Evolutionary conservation across 2,113 vertebrate species (phyloP).

Genomic region (Ceratotherium simum): DNA sequence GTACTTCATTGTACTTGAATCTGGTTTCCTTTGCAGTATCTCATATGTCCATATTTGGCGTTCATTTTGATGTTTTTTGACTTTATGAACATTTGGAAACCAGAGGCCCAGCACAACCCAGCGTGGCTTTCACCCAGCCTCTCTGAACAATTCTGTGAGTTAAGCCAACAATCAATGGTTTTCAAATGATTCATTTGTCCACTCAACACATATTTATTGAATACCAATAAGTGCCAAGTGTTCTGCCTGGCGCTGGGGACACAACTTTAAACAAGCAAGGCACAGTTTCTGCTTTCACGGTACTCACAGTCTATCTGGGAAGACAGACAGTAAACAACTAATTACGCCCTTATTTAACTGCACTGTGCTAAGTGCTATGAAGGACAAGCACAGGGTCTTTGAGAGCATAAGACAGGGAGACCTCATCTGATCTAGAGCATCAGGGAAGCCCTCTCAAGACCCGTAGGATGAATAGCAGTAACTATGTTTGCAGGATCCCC

Average conservation of each 20-base stretch:
- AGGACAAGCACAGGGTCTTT: neutral
- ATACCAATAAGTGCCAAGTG: neutral
- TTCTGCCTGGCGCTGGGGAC: neutral
- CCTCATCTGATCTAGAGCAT: neutral
- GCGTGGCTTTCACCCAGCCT: neutral
- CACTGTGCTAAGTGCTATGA: neutral
- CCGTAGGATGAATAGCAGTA: neutral
- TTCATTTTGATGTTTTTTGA: slow-evolving; percentile 39
- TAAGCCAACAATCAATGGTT: neutral
- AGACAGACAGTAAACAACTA: neutral
- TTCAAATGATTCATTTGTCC: neutral
- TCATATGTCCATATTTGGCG: neutral
- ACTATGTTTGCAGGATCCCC: neutral
- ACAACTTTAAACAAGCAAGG: neutral
- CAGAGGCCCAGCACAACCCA: neutral
- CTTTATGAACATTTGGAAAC: neutral
- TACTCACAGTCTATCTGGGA: neutral
- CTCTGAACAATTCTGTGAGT: neutral
- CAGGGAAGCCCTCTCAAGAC: neutral
- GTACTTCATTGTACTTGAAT: no score
- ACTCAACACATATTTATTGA: neutral
- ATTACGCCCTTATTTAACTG: neutral
- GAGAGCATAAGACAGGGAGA: neutral
- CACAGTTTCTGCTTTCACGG: neutral
- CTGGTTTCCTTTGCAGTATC: neutral